Evolutionary conservation across 2,113 vertebrate species (phyloP), one percentile per base, ranked within the genome.

Genomic region (Serilophus lunatus): DNA sequence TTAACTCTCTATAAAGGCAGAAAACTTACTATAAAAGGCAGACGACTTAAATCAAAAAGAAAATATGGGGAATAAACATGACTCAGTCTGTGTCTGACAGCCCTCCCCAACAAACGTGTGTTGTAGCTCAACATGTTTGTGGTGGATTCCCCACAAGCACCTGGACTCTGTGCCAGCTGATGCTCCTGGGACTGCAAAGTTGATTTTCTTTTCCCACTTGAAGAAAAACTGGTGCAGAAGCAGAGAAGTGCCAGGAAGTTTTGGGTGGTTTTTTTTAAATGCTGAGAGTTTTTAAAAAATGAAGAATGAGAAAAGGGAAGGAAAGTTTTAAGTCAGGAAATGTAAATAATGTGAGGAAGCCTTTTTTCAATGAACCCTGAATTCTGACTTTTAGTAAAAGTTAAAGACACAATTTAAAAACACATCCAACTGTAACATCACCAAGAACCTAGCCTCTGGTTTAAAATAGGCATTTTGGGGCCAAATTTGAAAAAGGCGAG

Each of bases 391-490:
- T 31, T 38, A n/a, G 45, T 19, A 45, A 14, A 86, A 74, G 54
- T 8, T 31, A 81, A 77, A 91, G 61, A 24, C 12, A 42, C 25
- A 22, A 72, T 63, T 86, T 75, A 63, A 84, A 93, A 54, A n/a
- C 23, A 81, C 5, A 69, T 2, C 20, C 70, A 68, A 84, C 61
- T 90, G 81, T 40, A 75, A 86, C 91, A 69, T 40, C 18, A 75
- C 74, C 84, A 56, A 11, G 61, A 95, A 66, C 25, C 40, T 36
- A 61, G 87, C 31, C 70, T 77, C 18, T 61, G 68, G 66, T 25
- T 74, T 66, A 57, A 93, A 88, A 94, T 1, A 53, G 49, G n/a
- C 15, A 25, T 72, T 72, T 54, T 82, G 71, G 79, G 92, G 94
- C 88, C 88, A 80, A 47, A n/a, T 24, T 33, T 33, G 22, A 29